These are phyloP conservation scores for Erebia epiphron DNA, from an alignment of 2,888 invertebrate genomes.

Conservation along the genomic window DNA sequence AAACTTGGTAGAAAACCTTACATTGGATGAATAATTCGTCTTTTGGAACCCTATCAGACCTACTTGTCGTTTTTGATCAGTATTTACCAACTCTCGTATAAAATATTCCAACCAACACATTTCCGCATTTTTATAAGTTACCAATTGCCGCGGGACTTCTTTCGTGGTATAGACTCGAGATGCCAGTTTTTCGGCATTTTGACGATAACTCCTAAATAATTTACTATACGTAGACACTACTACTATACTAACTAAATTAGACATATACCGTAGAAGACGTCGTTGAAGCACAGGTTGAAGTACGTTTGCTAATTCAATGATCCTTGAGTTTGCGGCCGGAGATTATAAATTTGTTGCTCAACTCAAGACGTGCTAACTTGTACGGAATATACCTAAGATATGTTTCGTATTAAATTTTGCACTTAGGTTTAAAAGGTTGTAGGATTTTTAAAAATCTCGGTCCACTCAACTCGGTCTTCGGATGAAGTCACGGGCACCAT, in stretches of 20 bases:
- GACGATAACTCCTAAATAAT: too few relatives aligned
- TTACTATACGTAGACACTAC: too few relatives aligned
- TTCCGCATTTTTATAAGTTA: too few relatives aligned
- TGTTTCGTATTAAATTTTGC: constrained; percentile 25
- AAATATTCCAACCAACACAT: too few relatives aligned
- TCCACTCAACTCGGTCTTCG: too few relatives aligned
- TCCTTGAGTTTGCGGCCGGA: constrained; percentile 62
- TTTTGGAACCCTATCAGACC: constrained; percentile 7
- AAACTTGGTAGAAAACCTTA: constrained; percentile 35
- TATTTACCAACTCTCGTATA: background rate
- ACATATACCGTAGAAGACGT: constrained; percentile 26
- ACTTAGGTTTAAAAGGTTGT: too few relatives aligned
- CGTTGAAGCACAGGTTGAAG: constrained; percentile 8
- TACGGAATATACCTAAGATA: constrained; percentile 33
- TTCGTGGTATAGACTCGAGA: too few relatives aligned
- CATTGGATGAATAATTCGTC: constrained; percentile 11
- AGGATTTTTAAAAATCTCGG: too few relatives aligned
- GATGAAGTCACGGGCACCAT: too few relatives aligned
- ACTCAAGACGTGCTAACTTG: constrained; percentile 47
- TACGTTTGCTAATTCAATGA: constrained; percentile 54
- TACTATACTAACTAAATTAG: background rate
- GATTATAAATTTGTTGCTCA: constrained; percentile 62
- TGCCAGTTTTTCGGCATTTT: too few relatives aligned
- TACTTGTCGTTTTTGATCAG: constrained; percentile 17
- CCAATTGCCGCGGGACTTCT: too few relatives aligned